Percentiles rank a stretch among this genome's conserved stretches.
These are phyloP conservation scores for Geodia barretti DNA, from an alignment of 37 sponge, comb jelly and placozoan genomes.

Conservation along the genomic window DNA sequence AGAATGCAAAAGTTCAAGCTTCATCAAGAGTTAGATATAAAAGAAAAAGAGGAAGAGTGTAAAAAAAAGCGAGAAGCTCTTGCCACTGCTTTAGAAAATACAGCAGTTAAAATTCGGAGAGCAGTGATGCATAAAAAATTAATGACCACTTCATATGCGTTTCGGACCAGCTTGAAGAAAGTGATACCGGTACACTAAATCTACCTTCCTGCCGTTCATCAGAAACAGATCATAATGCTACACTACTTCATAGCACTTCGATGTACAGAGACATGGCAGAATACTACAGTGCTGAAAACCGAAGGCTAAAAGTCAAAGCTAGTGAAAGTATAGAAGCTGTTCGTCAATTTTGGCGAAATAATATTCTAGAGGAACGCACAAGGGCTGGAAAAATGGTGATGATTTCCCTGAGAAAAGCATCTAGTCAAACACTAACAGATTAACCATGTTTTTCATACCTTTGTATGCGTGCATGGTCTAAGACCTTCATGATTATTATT, in stretches of 20 bases:
- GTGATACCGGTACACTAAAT: not conserved
- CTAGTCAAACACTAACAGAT: too few relatives aligned
- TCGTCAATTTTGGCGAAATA: not conserved
- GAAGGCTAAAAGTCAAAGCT: not conserved
- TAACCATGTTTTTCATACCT: not conserved
- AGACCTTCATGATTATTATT: too few relatives aligned
- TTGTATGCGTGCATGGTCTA: not conserved
- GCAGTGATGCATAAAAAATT: not conserved
- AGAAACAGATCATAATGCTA: not conserved
- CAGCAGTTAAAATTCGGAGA: not conserved
- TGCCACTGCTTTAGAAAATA: not conserved
- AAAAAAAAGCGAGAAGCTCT: not conserved
- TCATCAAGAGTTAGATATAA: not conserved
- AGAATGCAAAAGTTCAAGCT: not conserved
- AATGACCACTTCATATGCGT: not conserved
- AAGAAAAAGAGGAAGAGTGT: not conserved
- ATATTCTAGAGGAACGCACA: not conserved
- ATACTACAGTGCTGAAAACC: not conserved
- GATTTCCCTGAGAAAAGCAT: not conserved
- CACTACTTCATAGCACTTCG: not conserved
- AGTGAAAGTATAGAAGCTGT: not conserved
- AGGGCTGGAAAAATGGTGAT: not conserved
- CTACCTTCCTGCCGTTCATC: not conserved
- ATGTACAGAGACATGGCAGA: not conserved
- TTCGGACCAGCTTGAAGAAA: not conserved